A percentile compares a stretch with the other conserved stretches of the same genome.
These are phyloP conservation scores for Anniella stebbinsi DNA, from an alignment of 2,797 vertebrate genomes.

Conservation along the genomic window DNA sequence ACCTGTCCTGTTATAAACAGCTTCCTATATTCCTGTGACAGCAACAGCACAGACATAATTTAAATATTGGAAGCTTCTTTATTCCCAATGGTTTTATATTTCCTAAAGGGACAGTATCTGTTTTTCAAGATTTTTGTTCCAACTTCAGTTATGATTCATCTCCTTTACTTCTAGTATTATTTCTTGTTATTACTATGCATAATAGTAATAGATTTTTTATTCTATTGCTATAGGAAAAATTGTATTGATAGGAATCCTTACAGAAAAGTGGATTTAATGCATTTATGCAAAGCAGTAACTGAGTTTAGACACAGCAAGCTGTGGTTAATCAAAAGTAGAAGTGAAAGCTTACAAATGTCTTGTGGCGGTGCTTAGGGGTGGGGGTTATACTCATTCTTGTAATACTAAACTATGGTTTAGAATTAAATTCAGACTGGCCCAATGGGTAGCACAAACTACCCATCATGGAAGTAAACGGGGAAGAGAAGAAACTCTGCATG, in stretches of 20 bases:
- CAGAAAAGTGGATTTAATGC: neutral
- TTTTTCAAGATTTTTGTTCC: constrained; percentile 3
- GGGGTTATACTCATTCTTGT: neutral
- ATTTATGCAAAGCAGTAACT: neutral
- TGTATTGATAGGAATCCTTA: neutral
- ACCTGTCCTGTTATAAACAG: no score
- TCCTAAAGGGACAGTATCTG: neutral
- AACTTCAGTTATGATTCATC: neutral
- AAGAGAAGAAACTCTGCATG: neutral
- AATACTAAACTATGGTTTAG: neutral
- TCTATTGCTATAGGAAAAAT: no score
- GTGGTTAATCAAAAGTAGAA: neutral
- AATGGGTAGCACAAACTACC: neutral
- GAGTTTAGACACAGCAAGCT: neutral
- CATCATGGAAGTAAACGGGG: neutral
- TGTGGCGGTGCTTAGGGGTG: neutral
- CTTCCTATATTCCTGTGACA: neutral
- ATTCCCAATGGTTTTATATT: neutral
- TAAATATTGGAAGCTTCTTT: neutral
- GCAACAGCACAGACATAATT: neutral
- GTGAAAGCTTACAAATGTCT: neutral
- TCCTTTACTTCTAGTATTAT: neutral
- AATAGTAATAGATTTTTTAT: neutral
- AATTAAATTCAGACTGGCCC: neutral
- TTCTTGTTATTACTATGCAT: constrained; percentile 1